Percentiles rank a stretch among this genome's conserved stretches.
Evolutionary conservation across 1,140 invertebrate species (phyloP).

Genomic region (Scaptomyza pallida): DNA sequence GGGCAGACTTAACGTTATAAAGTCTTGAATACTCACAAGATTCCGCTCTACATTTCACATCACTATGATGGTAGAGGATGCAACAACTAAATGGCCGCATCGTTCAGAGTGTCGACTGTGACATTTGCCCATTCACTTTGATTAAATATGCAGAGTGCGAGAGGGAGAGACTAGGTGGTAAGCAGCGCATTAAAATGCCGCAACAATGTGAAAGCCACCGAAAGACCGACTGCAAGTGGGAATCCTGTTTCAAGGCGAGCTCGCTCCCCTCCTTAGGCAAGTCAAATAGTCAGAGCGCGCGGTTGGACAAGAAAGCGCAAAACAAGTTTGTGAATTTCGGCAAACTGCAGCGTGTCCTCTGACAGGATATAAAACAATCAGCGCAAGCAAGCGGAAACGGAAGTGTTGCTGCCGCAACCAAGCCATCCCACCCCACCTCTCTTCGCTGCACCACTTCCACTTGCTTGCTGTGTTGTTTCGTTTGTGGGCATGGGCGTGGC

Average conservation of each 20-base stretch:
- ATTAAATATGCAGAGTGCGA: conserved; percentile 72
- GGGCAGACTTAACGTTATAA: not conserved
- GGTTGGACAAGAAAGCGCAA: conserved; percentile 66
- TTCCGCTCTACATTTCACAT: not conserved
- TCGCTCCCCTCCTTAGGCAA: conserved; percentile 33
- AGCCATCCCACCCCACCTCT: not conserved
- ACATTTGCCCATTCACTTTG: conserved; percentile 78
- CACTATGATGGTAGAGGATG: conserved; percentile 1
- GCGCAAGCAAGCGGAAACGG: conserved; percentile 82
- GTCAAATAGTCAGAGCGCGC: conserved; percentile 49
- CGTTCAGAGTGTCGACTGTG: conserved; percentile 29
- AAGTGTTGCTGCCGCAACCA: conserved; percentile 55
- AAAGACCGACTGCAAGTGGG: conserved; percentile 22
- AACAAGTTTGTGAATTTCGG: conserved; percentile 77
- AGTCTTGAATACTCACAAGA: not conserved
- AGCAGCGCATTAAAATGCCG: conserved; percentile 68
- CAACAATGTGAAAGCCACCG: conserved; percentile 58
- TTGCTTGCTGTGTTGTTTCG: not conserved
- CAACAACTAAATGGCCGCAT: conserved; percentile 19
- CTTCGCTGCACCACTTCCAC: too few relatives aligned
- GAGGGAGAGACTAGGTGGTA: conserved; percentile 15
- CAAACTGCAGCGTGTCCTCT: conserved; percentile 65
- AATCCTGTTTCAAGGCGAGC: not conserved
- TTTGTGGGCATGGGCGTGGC: conserved; percentile 3
- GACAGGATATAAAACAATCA: conserved; percentile 84